phyloP scores from a whole-genome alignment of 2,113 vertebrate genomes.

The Toxotes chatareus region DNA sequence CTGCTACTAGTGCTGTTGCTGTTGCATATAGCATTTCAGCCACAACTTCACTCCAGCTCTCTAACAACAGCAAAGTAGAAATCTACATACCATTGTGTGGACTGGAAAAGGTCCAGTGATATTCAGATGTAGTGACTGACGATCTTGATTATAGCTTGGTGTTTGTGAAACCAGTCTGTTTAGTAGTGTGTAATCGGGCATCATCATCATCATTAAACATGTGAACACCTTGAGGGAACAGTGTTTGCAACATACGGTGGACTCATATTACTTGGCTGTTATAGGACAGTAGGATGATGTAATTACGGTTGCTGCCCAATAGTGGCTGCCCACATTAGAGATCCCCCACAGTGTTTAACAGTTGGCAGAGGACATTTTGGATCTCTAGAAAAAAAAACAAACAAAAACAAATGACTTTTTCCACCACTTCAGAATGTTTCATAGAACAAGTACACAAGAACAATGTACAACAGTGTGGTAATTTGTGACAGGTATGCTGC shows the following conservation, averaged over 20 bases:
- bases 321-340: neutral
- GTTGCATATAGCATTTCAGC: neutral
- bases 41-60: neutral
- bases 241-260: neutral
- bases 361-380: neutral
- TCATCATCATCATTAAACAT: neutral
- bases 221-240: neutral
- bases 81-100: neutral
- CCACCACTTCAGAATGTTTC: neutral
- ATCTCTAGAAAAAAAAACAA: too few relatives aligned
- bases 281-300: neutral
- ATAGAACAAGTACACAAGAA: neutral
- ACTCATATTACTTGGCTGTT: neutral
- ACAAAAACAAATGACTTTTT: neutral
- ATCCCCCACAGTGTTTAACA: neutral
- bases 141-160: neutral
- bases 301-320: slow-evolving; percentile 1
- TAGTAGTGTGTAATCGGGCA: neutral
- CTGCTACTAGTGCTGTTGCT: too few relatives aligned
- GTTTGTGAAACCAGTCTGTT: neutral
- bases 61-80: neutral
- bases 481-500: neutral
- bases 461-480: neutral
- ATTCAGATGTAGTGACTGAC: neutral
- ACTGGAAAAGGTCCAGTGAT: neutral